phyloP scores from a whole-genome alignment of 2,797 vertebrate genomes.

The Ambastaia sidthimunki region DNA sequence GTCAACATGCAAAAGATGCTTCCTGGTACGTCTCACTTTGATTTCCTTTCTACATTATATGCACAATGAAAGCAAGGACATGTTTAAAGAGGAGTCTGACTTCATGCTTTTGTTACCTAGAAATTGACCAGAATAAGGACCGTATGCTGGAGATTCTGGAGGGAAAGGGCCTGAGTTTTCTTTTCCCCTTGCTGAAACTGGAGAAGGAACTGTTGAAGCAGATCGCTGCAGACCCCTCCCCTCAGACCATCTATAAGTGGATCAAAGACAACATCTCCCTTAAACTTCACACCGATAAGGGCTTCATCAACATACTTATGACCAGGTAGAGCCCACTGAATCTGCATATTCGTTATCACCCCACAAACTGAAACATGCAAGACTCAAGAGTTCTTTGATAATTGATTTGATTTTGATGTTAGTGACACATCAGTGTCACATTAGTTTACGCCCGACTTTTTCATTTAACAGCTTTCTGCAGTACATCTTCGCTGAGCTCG shows the following conservation, averaged over 20 bases:
- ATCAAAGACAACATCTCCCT: conserved; percentile 99
- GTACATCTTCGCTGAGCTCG: conserved; percentile 94
- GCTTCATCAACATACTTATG: conserved; percentile 99
- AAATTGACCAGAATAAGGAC: conserved; percentile 99
- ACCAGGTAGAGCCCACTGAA: conserved; percentile 81
- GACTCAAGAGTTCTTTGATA: too few species aligned
- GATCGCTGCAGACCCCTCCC: conserved; percentile 95
- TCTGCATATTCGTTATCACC: neutral
- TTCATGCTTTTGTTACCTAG: conserved; percentile 63
- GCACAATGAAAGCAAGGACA: too few species aligned
- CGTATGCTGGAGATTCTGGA: conserved; percentile 98
- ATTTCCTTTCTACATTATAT: neutral
- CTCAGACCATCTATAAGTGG: conserved; percentile 99
- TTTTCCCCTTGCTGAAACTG: conserved; percentile 97
- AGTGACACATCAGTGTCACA: too few species aligned
- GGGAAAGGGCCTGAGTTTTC: conserved; percentile 96
- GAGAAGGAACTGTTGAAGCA: conserved; percentile 98
- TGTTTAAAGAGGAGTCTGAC: too few species aligned
- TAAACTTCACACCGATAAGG: conserved; percentile 97
- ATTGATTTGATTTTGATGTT: too few species aligned
- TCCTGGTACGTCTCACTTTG: conserved; percentile 83
- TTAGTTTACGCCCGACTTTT: too few species aligned
- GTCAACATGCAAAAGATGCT: conserved; percentile 99
- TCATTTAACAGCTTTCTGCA: conserved; percentile 87
- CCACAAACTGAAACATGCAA: neutral